These are phyloP conservation scores for Corvus cornix DNA, from an alignment of 2,113 vertebrate genomes.

Conservation along the genomic window DNA sequence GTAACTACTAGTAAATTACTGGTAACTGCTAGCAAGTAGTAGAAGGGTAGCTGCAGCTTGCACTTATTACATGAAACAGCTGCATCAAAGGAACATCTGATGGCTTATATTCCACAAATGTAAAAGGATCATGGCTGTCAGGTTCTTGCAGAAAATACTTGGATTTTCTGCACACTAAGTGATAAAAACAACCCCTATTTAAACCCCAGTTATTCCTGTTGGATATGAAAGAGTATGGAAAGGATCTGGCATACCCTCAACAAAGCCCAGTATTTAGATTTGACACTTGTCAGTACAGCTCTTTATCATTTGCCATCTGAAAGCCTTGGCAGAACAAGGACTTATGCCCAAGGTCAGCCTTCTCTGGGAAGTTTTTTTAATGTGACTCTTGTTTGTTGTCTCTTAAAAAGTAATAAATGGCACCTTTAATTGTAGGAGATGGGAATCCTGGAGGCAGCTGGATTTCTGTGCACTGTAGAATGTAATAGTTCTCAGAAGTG, in stretches of 20 bases:
- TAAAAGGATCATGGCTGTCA: neutral
- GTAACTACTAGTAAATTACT: neutral
- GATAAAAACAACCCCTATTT: neutral
- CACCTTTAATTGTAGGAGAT: neutral
- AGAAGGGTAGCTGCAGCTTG: neutral
- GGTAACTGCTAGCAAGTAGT: neutral
- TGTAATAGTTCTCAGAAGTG: neutral
- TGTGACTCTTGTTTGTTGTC: neutral
- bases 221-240: neutral
- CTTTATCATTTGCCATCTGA: neutral
- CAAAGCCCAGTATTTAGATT: neutral
- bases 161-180: neutral
- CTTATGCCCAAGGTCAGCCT: slow-evolving; percentile 14
- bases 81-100: neutral
- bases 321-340: slow-evolving; percentile 34
- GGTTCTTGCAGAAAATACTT: neutral
- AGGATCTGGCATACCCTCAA: neutral
- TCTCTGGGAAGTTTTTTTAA: neutral
- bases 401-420: neutral
- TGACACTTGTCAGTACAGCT: slow-evolving; percentile 35
- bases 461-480: neutral
- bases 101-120: neutral
- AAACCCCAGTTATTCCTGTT: neutral
- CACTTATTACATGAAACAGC: neutral
- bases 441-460: neutral